A percentile compares a stretch with the other conserved stretches of the same genome.
Evolutionary conservation across 2,113 vertebrate genomes (phyloP).

Genomic region (Prionailurus viverrinus): DNA sequence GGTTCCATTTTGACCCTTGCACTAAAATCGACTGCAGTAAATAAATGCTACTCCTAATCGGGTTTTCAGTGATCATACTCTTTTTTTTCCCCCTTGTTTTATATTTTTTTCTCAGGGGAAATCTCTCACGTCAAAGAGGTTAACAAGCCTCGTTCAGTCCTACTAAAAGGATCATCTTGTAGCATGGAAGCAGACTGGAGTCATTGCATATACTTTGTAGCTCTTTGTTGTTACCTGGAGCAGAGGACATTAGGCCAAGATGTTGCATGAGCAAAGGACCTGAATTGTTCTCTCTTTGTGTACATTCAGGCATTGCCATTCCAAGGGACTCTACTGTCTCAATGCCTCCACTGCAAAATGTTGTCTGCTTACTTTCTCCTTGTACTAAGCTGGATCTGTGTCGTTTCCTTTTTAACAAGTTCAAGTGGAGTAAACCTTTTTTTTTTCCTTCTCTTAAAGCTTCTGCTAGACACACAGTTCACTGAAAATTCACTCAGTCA

Average conservation of each 20-base stretch:
- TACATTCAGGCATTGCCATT: conserved; percentile 89
- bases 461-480: conserved; percentile 88
- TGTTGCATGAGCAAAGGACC: conserved; percentile 96
- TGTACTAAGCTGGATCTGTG: conserved; percentile 88
- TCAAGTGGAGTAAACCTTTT: conserved; percentile 88
- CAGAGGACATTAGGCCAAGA: conserved; percentile 91
- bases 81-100: conserved; percentile 85
- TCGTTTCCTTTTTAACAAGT: conserved; percentile 89
- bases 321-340: conserved; percentile 87
- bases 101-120: conserved; percentile 91
- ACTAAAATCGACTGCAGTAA: conserved; percentile 77
- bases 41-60: conserved; percentile 74
- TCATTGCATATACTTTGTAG: conserved; percentile 91
- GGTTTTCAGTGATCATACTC: conserved; percentile 85
- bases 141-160: conserved; percentile 95
- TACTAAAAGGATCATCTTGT: conserved; percentile 92
- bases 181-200: conserved; percentile 90
- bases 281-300: conserved; percentile 89
- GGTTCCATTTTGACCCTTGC: conserved; percentile 77
- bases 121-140: conserved; percentile 93
- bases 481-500: conserved; percentile 88
- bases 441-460: conserved; percentile 75
- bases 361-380: conserved; percentile 90
- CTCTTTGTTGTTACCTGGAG: conserved; percentile 89
- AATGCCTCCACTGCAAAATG: conserved; percentile 88